phyloP scores from a whole-genome alignment of 1,140 invertebrate genomes.

The Drosophila miranda region DNA sequence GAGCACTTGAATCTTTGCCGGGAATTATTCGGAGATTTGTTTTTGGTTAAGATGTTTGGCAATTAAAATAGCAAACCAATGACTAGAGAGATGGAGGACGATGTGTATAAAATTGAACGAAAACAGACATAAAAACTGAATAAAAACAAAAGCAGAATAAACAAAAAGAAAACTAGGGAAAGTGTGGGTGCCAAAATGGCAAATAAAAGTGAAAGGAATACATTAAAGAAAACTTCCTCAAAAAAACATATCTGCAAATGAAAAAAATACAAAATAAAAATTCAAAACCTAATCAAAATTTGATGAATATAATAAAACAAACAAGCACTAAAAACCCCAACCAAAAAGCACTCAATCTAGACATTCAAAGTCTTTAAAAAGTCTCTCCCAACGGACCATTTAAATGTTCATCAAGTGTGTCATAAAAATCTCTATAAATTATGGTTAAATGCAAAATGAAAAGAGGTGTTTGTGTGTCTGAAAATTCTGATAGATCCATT shows the following conservation, averaged over 20 bases:
- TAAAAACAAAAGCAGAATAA: conserved; percentile 1
- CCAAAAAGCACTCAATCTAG: not conserved
- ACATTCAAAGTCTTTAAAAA: not conserved
- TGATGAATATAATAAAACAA: conserved; percentile 13
- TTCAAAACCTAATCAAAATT: not conserved
- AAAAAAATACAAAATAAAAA: conserved; percentile 3
- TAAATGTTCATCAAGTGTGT: conserved; percentile 24
- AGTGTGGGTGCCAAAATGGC: no score
- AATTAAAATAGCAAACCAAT: conserved; percentile 39
- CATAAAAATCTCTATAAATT: conserved; percentile 38
- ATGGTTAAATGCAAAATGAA: conserved; percentile 25
- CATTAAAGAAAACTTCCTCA: no score
- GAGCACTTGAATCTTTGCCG: conserved; percentile 20
- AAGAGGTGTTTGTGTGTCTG: conserved; percentile 23
- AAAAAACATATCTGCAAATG: no score
- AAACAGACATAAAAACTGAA: conserved; percentile 17
- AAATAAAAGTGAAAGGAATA: conserved; percentile 1
- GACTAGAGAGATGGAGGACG: conserved; percentile 4
- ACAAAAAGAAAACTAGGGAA: not conserved
- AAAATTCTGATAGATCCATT: conserved; percentile 35
- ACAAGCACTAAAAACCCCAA: not conserved
- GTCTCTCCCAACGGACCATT: not conserved
- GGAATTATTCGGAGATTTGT: conserved; percentile 50
- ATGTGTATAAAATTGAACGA: not conserved
- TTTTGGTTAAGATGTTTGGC: conserved; percentile 19